phyloP scores from a whole-genome alignment of 2,113 vertebrate genomes.

The Perccottus glenii region DNA sequence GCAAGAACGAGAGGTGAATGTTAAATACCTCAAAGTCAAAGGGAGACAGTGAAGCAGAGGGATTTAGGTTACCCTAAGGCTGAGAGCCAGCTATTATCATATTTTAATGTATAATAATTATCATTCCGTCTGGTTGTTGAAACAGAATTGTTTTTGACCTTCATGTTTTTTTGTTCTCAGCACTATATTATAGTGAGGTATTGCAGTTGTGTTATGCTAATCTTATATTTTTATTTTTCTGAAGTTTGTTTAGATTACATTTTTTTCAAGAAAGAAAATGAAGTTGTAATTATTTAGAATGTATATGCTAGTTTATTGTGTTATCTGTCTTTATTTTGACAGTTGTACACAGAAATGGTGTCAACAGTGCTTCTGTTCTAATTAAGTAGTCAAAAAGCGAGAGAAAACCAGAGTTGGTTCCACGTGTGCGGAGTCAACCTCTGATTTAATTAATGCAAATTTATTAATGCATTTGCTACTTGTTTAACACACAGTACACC shows the following conservation, averaged over 20 bases:
- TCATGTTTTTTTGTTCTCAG: constrained; percentile 52
- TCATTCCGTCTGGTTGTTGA: constrained; percentile 53
- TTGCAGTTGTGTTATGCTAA: constrained; percentile 62
- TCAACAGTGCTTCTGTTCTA: constrained; percentile 47
- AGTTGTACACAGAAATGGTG: constrained; percentile 47
- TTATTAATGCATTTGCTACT: constrained; percentile 47
- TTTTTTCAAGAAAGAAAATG: constrained; percentile 40
- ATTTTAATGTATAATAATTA: constrained; percentile 68
- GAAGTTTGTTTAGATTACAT: constrained; percentile 63
- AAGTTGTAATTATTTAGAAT: constrained; percentile 70
- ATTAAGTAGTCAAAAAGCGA: constrained; percentile 33
- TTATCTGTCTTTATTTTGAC: constrained; percentile 36
- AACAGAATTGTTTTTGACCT: constrained; percentile 53
- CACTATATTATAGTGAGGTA: constrained; percentile 49
- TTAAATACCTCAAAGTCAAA: constrained; percentile 69
- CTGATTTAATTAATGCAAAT: constrained; percentile 52
- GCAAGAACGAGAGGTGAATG: constrained; percentile 57
- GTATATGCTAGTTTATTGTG: constrained; percentile 45
- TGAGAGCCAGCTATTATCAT: constrained; percentile 48
- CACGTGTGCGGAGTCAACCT: constrained; percentile 25
- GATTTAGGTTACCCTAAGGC: constrained; percentile 44
- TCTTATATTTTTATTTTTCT: constrained; percentile 42
- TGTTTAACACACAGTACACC: constrained; percentile 33
- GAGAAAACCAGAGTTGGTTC: constrained; percentile 7
- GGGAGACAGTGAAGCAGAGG: constrained; percentile 34